phyloP scores from a whole-genome alignment of 2,113 vertebrate genomes.

The Aptenodytes forsteri region DNA sequence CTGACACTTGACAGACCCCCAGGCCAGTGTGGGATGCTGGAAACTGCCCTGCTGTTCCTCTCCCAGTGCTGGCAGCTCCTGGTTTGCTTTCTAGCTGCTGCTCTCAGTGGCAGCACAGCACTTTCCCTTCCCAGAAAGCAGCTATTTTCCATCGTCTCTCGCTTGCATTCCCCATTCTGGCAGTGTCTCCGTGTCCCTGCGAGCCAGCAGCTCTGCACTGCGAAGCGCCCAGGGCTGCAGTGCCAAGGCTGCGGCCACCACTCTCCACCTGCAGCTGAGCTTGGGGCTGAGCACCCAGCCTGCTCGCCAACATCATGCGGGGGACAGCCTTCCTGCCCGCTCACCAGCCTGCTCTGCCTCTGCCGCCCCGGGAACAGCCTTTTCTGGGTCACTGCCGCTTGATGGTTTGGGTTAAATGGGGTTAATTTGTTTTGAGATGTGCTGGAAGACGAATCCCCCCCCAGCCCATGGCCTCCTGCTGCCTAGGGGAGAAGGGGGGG shows the following conservation, averaged over 20 bases:
- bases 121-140: not conserved
- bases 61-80: not conserved
- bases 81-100: not conserved
- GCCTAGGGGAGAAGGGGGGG: not conserved
- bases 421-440: not conserved
- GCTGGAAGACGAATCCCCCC: not conserved
- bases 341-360: not conserved
- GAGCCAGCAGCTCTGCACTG: not conserved
- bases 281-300: not conserved
- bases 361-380: not conserved
- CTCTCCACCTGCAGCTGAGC: not conserved
- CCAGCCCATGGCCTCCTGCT: not conserved
- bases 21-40: not conserved
- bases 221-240: not conserved
- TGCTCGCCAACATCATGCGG: fast-evolving
- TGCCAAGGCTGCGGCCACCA: not conserved
- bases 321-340: not conserved
- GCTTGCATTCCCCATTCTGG: not conserved
- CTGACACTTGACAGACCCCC: not conserved
- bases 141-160: fast-evolving
- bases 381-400: not conserved
- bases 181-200: not conserved
- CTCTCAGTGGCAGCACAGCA: not conserved
- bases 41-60: not conserved
- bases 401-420: not conserved